Base-by-base conservation (phyloP, 2,797 vertebrate species). In the Remorina albescens region DNA sequence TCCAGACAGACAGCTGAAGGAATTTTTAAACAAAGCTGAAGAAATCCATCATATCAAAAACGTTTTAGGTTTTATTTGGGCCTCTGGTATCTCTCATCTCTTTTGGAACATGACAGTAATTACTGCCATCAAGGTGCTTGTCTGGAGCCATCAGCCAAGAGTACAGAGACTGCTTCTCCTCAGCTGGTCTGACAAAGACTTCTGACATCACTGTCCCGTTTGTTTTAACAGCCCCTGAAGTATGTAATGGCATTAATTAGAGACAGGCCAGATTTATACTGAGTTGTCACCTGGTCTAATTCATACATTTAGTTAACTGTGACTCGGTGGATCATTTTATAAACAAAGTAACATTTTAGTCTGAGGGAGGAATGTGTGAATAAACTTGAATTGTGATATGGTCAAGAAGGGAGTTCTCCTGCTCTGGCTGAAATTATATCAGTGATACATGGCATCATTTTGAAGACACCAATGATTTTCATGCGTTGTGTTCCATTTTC, bases 41-140 rank as follows among this genome's bases (percentile, higher is more conserved):
- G 94, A 94, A 96, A 97, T 98, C 95, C 96, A 96, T 98, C 96
- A 96, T 96, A 97, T 97, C 96, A 96, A 96, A 98, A 96, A 94
- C 91, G 93, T 96, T 98, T 97, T 95, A 95, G 95, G 95, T 96
- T 98, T 98, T 98, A 97, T 98, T 98, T 96, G 96, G 95, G 95
- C 91, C 95, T 94, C 96, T 97, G 97, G 96, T 94, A 93, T 97
- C 95, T 95, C 95, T 98, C 96, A 95, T 95, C 95, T 95, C 95
- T 96, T 95, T 95, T 88, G 92, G 91, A 95, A 96, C 95, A 95
- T 95, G 96, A 97, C 96, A 96, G 96, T 97, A 97, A 98, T 98
- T 98, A 96, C 89, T 96, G 95, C 95, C 95, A 96, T 98, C 96
- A 96, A 96, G 96, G 96, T 96, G 95, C 95, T 96, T 88, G 93